Evolutionary conservation across 2,797 vertebrate species (phyloP).

Genomic region (Betta splendens): DNA sequence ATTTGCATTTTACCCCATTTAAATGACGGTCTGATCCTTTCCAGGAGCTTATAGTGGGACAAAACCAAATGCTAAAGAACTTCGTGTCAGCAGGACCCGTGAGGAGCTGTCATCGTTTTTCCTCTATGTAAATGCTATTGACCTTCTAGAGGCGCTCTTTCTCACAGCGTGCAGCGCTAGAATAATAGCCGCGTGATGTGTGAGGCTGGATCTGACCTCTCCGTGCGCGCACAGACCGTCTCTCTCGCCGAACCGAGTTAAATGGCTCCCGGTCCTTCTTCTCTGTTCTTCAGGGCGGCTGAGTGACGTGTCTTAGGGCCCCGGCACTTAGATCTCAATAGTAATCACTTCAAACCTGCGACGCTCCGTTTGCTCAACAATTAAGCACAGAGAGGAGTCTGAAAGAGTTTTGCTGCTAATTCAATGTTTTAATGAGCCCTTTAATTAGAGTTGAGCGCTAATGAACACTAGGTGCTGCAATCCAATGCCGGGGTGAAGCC

Average conservation of each 20-base stretch:
- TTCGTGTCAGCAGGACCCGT: conserved; percentile 37
- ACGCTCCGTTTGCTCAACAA: conserved; percentile 80
- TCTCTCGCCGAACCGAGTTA: conserved; percentile 57
- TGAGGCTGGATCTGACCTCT: conserved; percentile 51
- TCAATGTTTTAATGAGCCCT: conserved; percentile 79
- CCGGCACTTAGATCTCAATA: conserved; percentile 71
- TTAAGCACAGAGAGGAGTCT: conserved; percentile 72
- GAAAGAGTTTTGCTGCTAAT: conserved; percentile 75
- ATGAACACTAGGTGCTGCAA: conserved; percentile 70
- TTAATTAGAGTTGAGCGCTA: conserved; percentile 82
- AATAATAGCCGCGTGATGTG: conserved; percentile 54
- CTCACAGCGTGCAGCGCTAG: conserved; percentile 23
- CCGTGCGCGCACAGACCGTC: conserved; percentile 38
- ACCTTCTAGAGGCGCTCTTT: conserved; percentile 48
- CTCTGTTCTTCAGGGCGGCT: conserved; percentile 32
- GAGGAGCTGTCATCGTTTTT: conserved; percentile 37
- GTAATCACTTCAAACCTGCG: conserved; percentile 77
- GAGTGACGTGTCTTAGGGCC: conserved; percentile 71
- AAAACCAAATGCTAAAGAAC: conserved; percentile 25
- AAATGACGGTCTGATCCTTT: no score
- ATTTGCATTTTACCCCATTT: no score
- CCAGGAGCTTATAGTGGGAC: conserved; percentile 4
- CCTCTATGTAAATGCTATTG: conserved; percentile 60
- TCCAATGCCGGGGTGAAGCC: conserved; percentile 39
- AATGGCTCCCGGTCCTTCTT: conserved; percentile 50